Conservation (phyloP, 2,113 vertebrate genomes). For the Mormoops blainvillei region DNA sequence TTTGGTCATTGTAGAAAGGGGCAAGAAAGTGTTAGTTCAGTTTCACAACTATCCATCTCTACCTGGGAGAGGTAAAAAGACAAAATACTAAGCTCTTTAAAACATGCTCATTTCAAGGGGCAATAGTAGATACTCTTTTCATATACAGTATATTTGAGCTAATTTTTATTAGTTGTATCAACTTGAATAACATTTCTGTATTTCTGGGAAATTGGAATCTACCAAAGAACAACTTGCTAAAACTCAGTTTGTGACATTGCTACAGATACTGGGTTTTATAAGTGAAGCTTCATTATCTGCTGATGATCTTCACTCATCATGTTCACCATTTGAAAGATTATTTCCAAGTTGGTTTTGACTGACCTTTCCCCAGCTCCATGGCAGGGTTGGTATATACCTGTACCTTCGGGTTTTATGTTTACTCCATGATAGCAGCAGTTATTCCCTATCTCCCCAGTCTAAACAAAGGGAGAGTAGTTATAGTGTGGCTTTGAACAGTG, state of each 20-base stretch:
- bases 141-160: background rate
- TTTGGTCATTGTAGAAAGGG: background rate
- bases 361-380: background rate
- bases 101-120: background rate
- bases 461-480: background rate
- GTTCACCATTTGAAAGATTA: background rate
- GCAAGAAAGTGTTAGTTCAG: background rate
- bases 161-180: background rate
- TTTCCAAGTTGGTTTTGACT: background rate
- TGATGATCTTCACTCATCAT: background rate
- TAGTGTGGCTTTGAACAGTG: background rate
- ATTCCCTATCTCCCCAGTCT: background rate
- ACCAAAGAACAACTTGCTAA: background rate
- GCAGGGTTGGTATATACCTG: too few species aligned
- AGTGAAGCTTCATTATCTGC: background rate
- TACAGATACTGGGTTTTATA: background rate
- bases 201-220: background rate
- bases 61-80: background rate
- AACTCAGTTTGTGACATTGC: background rate
- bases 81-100: background rate
- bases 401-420: background rate
- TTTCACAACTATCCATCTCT: background rate
- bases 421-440: background rate
- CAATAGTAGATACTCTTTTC: background rate
- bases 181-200: background rate